These are phyloP conservation scores for Prionchulus punctatus DNA, from an alignment of 2,888 invertebrate genomes.

Conservation along the genomic window DNA sequence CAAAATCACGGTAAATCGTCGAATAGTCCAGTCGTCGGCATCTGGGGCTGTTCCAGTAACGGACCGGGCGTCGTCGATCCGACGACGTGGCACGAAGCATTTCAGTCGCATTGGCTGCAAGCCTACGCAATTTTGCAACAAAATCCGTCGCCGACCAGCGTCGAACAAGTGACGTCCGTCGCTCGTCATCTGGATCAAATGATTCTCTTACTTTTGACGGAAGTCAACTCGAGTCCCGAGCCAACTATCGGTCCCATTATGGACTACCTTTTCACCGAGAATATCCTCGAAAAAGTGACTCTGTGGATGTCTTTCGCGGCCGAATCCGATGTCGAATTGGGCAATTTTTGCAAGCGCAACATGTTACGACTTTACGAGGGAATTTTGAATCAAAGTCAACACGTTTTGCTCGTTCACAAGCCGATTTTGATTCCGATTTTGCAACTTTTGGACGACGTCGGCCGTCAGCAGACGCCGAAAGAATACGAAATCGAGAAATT, in stretches of 20 bases:
- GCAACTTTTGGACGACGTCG: constrained; percentile 48
- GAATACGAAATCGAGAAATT: constrained; percentile 20
- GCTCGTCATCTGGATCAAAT: constrained; percentile 11
- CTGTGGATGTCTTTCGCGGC: constrained; percentile 21
- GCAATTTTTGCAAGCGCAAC: constrained; percentile 17
- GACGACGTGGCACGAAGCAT: constrained; percentile 4
- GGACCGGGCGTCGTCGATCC: constrained; percentile 4
- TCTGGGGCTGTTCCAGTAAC: too few relatives aligned
- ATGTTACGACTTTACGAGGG: constrained; percentile 10
- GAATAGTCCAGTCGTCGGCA: too few relatives aligned
- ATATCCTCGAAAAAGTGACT: constrained; percentile 20
- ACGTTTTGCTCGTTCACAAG: constrained; percentile 60
- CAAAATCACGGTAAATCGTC: too few relatives aligned
- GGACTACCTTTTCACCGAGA: constrained; percentile 24
- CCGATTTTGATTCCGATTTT: constrained; percentile 71
- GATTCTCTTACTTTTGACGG: constrained; percentile 7
- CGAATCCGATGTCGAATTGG: constrained; percentile 12
- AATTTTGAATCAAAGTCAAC: constrained; percentile 21
- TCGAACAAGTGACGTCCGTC: constrained; percentile 7
- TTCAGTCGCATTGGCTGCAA: constrained; percentile 10
- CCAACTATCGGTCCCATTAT: constrained; percentile 17
- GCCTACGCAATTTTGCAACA: neutral
- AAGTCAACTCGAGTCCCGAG: neutral
- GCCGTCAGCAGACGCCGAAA: neutral
- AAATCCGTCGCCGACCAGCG: neutral